Evolutionary conservation across 2,797 vertebrate genomes (phyloP).

Genomic region (Pangasius sanitwongsei): DNA sequence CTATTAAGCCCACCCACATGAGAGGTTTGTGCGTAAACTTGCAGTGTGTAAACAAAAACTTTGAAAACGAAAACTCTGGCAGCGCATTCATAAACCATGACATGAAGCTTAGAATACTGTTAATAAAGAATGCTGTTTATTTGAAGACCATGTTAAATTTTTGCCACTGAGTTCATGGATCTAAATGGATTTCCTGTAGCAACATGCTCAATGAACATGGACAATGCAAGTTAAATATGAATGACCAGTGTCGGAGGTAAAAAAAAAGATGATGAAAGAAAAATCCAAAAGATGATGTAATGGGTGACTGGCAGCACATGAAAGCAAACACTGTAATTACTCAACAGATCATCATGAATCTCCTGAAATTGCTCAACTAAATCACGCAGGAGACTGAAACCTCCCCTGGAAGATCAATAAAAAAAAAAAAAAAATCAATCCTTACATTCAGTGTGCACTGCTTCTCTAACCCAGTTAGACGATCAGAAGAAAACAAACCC

Average conservation of each 20-base stretch:
- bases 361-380: background rate
- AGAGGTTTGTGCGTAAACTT: too few relatives aligned
- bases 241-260: background rate
- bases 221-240: background rate
- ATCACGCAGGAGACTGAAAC: background rate
- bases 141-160: too few relatives aligned
- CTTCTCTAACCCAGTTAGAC: background rate
- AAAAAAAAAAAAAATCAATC: background rate
- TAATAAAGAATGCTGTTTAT: too few relatives aligned
- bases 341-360: background rate
- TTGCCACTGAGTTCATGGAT: too few relatives aligned
- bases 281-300: background rate
- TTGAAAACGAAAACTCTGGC: too few relatives aligned
- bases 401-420: background rate
- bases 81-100: too few relatives aligned
- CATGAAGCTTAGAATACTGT: too few relatives aligned
- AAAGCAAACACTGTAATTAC: background rate
- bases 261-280: background rate
- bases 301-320: background rate
- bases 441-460: background rate
- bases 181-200: slow-evolving; percentile 15
- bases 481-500: background rate
- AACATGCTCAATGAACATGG: slow-evolving; percentile 2
- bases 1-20: too few relatives aligned
- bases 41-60: too few relatives aligned